These are phyloP conservation scores for Megalopta genalis DNA, from an alignment of 1,140 invertebrate species.

Conservation along the genomic window DNA sequence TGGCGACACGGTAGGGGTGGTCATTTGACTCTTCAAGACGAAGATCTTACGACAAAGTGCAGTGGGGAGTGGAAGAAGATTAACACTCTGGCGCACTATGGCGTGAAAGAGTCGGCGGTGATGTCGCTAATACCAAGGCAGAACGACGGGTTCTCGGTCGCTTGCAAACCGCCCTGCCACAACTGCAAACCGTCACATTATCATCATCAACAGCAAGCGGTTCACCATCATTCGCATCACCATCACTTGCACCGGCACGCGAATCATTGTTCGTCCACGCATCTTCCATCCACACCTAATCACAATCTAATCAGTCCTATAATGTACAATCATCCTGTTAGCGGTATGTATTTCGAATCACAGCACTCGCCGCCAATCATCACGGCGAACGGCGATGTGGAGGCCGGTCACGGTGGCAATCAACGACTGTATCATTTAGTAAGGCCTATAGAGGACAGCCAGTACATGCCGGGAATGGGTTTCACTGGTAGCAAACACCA, in stretches of 20 bases:
- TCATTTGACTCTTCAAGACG: constrained; percentile 94
- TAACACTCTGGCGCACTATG: constrained; percentile 95
- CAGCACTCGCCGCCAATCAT: constrained; percentile 84
- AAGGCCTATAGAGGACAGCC: constrained; percentile 89
- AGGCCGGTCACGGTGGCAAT: constrained; percentile 83
- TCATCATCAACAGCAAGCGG: constrained; percentile 54
- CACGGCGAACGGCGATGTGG: constrained; percentile 87
- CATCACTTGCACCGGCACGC: constrained; percentile 70
- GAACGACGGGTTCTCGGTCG: constrained; percentile 89
- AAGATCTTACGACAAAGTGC: constrained; percentile 94
- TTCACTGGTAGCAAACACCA: constrained; percentile 77
- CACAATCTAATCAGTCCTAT: constrained; percentile 74
- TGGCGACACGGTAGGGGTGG: constrained; percentile 96
- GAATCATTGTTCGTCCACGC: constrained; percentile 75
- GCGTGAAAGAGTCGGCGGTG: constrained; percentile 95
- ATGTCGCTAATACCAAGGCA: constrained; percentile 95
- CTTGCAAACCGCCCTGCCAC: constrained; percentile 90
- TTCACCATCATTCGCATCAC: constrained; percentile 67
- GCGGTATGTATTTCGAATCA: constrained; percentile 84
- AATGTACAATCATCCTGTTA: constrained; percentile 74
- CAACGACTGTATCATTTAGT: constrained; percentile 91
- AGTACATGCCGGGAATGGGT: constrained; percentile 79
- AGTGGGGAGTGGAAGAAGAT: constrained; percentile 94
- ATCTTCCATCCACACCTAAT: constrained; percentile 73
- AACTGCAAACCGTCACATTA: constrained; percentile 83